phyloP scores from a whole-genome alignment of 2,797 vertebrate genomes.

The Lacerta viridis region DNA sequence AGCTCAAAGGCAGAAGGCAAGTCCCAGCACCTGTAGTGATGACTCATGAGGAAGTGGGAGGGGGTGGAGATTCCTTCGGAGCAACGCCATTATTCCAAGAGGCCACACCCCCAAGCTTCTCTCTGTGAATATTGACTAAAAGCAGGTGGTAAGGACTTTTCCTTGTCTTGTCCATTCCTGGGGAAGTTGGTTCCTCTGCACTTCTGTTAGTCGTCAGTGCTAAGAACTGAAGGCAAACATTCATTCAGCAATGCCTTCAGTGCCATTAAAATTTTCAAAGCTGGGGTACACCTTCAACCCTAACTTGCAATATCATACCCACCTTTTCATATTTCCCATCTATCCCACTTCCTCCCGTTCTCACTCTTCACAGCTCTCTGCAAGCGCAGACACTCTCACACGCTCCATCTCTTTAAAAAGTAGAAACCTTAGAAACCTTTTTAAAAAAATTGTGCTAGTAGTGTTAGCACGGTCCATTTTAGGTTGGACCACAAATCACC shows the following conservation, averaged over 20 bases:
- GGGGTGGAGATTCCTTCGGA: too few species aligned
- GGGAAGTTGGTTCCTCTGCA: too few species aligned
- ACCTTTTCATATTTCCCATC: neutral
- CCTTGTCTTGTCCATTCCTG: too few species aligned
- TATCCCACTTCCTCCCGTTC: neutral
- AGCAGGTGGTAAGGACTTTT: too few species aligned
- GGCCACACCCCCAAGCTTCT: too few species aligned
- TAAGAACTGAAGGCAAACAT: neutral
- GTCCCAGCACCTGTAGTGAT: too few species aligned
- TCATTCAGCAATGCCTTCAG: neutral
- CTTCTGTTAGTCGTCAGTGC: neutral
- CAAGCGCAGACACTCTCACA: neutral
- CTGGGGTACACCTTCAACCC: neutral
- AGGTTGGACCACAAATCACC: neutral
- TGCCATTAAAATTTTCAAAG: neutral
- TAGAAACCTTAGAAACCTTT: neutral
- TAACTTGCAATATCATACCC: neutral
- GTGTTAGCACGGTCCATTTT: neutral
- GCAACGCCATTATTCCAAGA: too few species aligned
- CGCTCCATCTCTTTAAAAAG: neutral
- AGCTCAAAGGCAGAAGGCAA: too few species aligned
- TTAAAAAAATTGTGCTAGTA: neutral
- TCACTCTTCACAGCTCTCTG: neutral
- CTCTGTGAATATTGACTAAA: too few species aligned
- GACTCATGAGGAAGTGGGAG: too few species aligned